Evolutionary conservation across 2,888 invertebrate species (phyloP), one percentile per base, ranked within the genome.

Genomic region (Stenotaenia linearis): DNA sequence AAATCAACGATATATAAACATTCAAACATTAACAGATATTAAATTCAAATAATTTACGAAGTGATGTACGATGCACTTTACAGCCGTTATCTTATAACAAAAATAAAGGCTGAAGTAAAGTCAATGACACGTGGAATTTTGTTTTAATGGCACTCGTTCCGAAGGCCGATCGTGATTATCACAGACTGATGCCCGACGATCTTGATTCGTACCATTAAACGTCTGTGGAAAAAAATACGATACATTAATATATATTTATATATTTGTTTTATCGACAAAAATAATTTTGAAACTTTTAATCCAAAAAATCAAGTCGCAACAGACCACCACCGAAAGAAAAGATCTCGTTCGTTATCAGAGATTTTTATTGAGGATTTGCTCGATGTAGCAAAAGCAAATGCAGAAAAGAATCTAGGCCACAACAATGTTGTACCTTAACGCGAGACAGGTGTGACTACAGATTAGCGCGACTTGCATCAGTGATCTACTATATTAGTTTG

Each of bases 401-500:
- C 25, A 12, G 69, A 69, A 69, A 69, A 2, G n/a, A 28, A 9
- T 45, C 6, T 5, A n/a, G 28, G 28, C 69, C 61, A 28, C 28
- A 25, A n/a, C 23, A 69, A 28, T 25, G 28, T 2, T 69, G n/a
- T 69, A 69, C 69, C 69, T 69, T 69, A 56, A 56, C 56, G 10
- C 18, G 18, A 32, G 9, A 50, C 50, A 50, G 50, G 15, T 69
- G 23, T 21, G 69, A 69, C 69, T 69, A 69, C 25, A 69, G 25
- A 28, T 25, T 69, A 28, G 25, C 12, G 25, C 25, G 25, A 30
- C 21, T 15, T 32, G 75, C 28, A 75, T 75, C 75, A 75, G 21
- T 18, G 35, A 30, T 75, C 75, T 75, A 37, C 37, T 15, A 75
- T 75, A 75, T 75, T 75, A 35, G 37, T 75, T 32, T 75, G 75